Evolutionary conservation across 1,140 invertebrate genomes (phyloP).

Genomic region (Adelges cooleyi): DNA sequence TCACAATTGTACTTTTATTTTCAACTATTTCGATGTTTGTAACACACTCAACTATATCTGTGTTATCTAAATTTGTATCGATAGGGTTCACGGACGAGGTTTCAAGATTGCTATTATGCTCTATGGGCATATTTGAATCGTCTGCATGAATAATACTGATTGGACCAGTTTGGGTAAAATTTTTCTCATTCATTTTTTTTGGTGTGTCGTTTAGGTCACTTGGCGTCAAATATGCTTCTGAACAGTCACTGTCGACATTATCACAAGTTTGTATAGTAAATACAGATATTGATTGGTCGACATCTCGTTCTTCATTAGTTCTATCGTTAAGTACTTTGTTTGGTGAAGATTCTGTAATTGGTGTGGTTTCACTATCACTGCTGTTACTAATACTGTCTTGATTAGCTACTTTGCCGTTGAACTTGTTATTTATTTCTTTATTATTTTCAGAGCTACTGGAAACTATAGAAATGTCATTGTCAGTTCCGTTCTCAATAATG

Average conservation of each 20-base stretch:
- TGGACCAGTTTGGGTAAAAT: background rate
- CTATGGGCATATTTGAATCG: background rate
- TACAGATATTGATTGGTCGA: conserved; percentile 14
- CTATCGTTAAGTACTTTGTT: background rate
- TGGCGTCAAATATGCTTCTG: conserved; percentile 48
- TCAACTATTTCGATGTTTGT: background rate
- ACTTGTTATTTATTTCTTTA: conserved; percentile 21
- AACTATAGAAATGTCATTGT: background rate
- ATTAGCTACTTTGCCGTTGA: background rate
- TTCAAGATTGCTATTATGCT: background rate
- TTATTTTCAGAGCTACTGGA: background rate
- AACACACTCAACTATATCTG: conserved; percentile 2
- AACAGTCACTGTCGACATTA: conserved; percentile 44
- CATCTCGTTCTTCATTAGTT: background rate
- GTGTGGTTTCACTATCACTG: conserved; percentile 21
- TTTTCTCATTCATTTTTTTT: conserved; percentile 33
- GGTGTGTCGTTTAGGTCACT: conserved; percentile 42
- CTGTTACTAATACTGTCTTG: conserved; percentile 26
- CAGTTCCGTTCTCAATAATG: background rate
- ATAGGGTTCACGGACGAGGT: conserved; percentile 11
- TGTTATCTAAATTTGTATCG: background rate
- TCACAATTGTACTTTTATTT: no score
- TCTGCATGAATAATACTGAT: conserved; percentile 8
- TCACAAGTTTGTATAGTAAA: conserved; percentile 7
- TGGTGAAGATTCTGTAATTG: background rate